These are phyloP conservation scores for Drosophila setifemur DNA, from an alignment of 1,140 invertebrate species.

Conservation along the genomic window DNA sequence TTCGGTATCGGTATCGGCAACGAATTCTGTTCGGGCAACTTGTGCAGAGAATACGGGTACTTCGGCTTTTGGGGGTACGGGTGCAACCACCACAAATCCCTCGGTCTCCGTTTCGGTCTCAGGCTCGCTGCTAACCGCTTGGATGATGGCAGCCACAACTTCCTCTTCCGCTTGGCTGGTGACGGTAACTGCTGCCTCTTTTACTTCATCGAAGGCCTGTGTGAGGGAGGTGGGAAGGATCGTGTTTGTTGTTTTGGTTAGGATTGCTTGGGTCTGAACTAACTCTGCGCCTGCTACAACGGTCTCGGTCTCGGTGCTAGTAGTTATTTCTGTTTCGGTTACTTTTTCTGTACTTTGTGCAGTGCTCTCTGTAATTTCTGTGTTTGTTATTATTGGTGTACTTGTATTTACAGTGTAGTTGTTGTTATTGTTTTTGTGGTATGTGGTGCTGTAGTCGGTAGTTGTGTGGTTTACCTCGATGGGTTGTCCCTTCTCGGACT, in stretches of 20 bases:
- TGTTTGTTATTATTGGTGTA: constrained; percentile 57
- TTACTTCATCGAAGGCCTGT: constrained; percentile 38
- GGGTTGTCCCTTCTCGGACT: constrained; percentile 75
- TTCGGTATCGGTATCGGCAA: constrained; percentile 4
- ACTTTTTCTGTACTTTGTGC: constrained; percentile 29
- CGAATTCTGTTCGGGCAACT: too few relatives aligned
- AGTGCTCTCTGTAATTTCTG: constrained; percentile 38
- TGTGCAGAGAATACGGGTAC: too few relatives aligned
- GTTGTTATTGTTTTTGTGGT: constrained; percentile 42
- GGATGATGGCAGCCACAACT: constrained; percentile 70
- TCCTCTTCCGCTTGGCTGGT: constrained; percentile 53
- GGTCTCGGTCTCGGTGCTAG: constrained; percentile 54
- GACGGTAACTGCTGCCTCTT: not conserved
- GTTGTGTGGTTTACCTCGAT: constrained; percentile 74
- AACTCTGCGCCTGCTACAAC: constrained; percentile 74
- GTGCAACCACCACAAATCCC: constrained; percentile 54
- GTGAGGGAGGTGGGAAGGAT: constrained; percentile 56
- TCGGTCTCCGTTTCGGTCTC: constrained; percentile 46
- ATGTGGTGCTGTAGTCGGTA: constrained; percentile 48
- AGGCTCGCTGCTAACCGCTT: constrained; percentile 59
- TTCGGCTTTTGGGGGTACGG: constrained; percentile 3
- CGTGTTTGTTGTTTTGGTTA: constrained; percentile 59
- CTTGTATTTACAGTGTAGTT: constrained; percentile 69
- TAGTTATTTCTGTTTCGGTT: constrained; percentile 32
- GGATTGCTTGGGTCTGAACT: constrained; percentile 73